phyloP scores from a whole-genome alignment of 2,888 invertebrate species.

The Melanchra persicariae region DNA sequence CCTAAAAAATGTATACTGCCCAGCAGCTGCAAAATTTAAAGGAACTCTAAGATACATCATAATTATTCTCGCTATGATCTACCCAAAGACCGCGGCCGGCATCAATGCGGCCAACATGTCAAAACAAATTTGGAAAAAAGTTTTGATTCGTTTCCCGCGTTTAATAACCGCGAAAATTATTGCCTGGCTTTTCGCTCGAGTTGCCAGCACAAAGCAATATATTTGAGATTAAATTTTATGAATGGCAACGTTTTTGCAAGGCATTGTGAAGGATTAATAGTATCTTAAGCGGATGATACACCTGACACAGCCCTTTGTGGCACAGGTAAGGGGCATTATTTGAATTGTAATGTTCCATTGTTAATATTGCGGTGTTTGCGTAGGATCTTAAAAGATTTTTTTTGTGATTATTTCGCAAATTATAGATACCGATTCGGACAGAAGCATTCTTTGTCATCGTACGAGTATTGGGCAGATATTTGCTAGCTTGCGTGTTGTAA shows the following conservation, averaged over 20 bases:
- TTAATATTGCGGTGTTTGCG: constrained; percentile 81
- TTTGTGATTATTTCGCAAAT: constrained; percentile 57
- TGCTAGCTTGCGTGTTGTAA: constrained; percentile 21
- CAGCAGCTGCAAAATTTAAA: background rate
- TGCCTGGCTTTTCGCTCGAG: constrained; percentile 76
- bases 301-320: constrained; percentile 84
- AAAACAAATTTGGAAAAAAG: constrained; percentile 82
- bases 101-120: constrained; percentile 82
- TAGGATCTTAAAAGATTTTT: constrained; percentile 69
- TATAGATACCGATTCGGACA: constrained; percentile 49
- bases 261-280: constrained; percentile 83
- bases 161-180: constrained; percentile 86
- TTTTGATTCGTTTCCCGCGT: constrained; percentile 70
- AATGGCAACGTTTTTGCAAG: constrained; percentile 82
- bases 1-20: too few relatives aligned
- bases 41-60: constrained; percentile 13
- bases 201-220: constrained; percentile 77
- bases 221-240: constrained; percentile 85
- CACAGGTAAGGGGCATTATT: constrained; percentile 81
- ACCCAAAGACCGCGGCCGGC: constrained; percentile 72
- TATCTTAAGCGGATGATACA: constrained; percentile 86
- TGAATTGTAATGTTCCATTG: constrained; percentile 71
- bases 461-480: constrained; percentile 11
- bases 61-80: constrained; percentile 80
- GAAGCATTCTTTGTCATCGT: constrained; percentile 37